Evolutionary conservation across 1,140 invertebrate genomes (phyloP).

Genomic region (Trinorchestia longiramus): DNA sequence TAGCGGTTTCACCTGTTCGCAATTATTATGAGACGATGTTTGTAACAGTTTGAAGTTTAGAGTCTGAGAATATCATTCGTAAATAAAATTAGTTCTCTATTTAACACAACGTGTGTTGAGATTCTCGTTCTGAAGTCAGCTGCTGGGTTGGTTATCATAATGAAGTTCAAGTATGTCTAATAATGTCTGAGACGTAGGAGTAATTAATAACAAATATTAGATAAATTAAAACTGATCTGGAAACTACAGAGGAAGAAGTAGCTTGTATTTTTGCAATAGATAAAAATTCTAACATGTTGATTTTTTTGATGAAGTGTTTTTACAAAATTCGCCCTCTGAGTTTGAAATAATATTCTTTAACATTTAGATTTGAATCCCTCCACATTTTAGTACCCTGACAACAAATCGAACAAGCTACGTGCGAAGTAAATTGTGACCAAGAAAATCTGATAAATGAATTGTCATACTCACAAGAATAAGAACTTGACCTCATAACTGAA

Average conservation of each 20-base stretch:
- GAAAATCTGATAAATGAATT: too few relatives aligned
- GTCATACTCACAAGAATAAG: too few relatives aligned
- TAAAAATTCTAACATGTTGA: background rate
- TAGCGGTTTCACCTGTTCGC: background rate
- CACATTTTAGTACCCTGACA: too few relatives aligned
- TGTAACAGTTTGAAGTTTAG: background rate
- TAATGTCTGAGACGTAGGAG: background rate
- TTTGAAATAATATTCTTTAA: too few relatives aligned
- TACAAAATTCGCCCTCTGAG: too few relatives aligned
- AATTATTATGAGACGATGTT: background rate
- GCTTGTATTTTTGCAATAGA: background rate
- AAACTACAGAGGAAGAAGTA: background rate
- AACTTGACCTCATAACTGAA: too few relatives aligned
- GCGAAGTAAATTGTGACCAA: too few relatives aligned
- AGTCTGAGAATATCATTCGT: background rate
- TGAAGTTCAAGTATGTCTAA: too few relatives aligned
- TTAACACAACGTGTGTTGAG: background rate
- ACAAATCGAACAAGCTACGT: too few relatives aligned
- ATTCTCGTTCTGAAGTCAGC: background rate
- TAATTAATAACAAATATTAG: background rate
- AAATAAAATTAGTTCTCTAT: background rate
- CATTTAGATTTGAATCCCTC: too few relatives aligned
- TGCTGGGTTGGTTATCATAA: background rate
- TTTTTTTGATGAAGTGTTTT: background rate
- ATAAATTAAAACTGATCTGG: background rate